Conservation (phyloP, 2,888 invertebrate genomes). For the Dioctria linearis region DNA sequence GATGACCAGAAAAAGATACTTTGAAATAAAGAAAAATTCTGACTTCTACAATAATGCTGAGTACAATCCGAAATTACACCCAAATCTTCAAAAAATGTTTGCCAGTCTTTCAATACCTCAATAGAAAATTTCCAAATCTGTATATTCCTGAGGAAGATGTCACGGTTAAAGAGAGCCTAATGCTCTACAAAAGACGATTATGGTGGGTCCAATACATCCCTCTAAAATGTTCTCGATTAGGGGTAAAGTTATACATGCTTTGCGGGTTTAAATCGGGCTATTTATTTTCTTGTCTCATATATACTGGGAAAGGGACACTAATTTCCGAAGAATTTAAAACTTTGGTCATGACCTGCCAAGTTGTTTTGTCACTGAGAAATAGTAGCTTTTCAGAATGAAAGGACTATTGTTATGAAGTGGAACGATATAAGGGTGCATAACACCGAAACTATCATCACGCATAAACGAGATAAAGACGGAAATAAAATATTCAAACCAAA, state of each 20-base stretch:
- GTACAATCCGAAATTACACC: constrained; percentile 50
- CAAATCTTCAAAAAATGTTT: too few relatives aligned
- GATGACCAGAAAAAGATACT: constrained; percentile 10
- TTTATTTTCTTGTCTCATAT: neutral
- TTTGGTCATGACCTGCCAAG: too few relatives aligned
- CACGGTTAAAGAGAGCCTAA: constrained; percentile 59
- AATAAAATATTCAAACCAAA: neutral
- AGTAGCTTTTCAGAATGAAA: neutral
- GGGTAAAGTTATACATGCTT: constrained; percentile 3
- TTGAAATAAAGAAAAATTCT: constrained; percentile 3
- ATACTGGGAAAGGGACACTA: neutral
- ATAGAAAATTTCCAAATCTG: constrained; percentile 15
- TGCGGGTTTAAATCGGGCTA: constrained; percentile 2
- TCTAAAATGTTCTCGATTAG: constrained; percentile 7
- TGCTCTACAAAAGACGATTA: constrained; percentile 59
- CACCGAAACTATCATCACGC: neutral
- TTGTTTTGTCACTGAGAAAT: too few relatives aligned
- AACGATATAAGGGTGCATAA: neutral
- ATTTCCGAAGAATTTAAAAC: too few relatives aligned
- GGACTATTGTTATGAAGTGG: neutral
- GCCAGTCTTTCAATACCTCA: constrained; percentile 53
- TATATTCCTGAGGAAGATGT: constrained; percentile 56
- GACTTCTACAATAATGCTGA: constrained; percentile 11
- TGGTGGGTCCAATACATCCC: constrained; percentile 50
- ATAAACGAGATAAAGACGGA: neutral